phyloP scores from a whole-genome alignment of 37 sponge, comb jelly and placozoan species.

The Halisarca cf. caerulea region DNA sequence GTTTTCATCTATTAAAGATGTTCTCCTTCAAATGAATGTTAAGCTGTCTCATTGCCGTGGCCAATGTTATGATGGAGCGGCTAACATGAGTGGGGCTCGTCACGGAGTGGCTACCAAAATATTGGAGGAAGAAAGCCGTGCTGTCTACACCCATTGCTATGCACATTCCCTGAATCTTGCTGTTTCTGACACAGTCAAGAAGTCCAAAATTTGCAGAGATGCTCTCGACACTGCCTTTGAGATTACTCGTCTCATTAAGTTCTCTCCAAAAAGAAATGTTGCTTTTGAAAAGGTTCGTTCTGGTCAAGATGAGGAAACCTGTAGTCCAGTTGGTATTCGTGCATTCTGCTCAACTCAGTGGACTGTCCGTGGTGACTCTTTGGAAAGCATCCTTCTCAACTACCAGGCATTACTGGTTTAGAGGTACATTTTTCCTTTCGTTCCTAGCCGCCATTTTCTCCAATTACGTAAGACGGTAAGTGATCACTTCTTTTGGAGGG shows the following conservation, averaged over 20 bases:
- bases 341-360: neutral
- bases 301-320: neutral
- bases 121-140: conserved; percentile 12
- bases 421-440: no score
- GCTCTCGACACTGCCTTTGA: neutral
- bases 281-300: neutral
- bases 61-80: conserved; percentile 32
- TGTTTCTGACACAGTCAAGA: neutral
- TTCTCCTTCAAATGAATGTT: conserved; percentile 23
- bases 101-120: conserved; percentile 21
- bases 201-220: neutral
- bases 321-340: neutral
- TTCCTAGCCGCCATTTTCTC: no score
- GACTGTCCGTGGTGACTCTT: neutral
- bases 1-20: conserved; percentile 30
- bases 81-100: conserved; percentile 37
- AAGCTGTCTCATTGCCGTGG: neutral
- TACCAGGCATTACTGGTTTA: no score
- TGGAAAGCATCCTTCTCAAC: neutral
- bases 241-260: neutral
- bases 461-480: no score
- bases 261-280: neutral
- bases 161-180: neutral
- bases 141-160: neutral
- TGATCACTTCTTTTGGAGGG: no score